phyloP scores from a whole-genome alignment of 2,888 invertebrate species.

The Clistopyga incitator region DNA sequence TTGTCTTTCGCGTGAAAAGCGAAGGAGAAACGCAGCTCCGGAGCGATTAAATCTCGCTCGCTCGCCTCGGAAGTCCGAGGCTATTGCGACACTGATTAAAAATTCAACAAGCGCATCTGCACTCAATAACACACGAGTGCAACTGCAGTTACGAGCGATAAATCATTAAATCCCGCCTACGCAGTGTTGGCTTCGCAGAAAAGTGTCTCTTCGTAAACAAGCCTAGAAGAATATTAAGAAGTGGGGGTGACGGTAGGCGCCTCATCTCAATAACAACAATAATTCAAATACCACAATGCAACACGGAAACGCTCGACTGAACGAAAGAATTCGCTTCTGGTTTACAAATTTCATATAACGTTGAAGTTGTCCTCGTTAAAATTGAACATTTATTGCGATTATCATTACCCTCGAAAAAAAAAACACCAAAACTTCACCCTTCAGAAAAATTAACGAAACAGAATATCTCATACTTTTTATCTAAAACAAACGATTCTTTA shows the following conservation, averaged over 20 bases:
- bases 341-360: not conserved
- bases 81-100: constrained; percentile 1
- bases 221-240: not conserved
- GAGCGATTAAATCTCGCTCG: constrained; percentile 12
- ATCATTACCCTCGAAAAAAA: too few species aligned
- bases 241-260: not conserved
- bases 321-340: not conserved
- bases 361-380: not conserved
- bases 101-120: constrained; percentile 24
- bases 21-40: not conserved
- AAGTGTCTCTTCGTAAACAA: constrained; percentile 3
- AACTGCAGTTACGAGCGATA: not conserved
- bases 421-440: too few species aligned
- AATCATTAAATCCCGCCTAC: constrained; percentile 11
- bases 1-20: not conserved
- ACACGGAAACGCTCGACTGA: not conserved
- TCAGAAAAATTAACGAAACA: too few species aligned
- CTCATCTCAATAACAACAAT: not conserved
- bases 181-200: not conserved
- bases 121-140: not conserved
- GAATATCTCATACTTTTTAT: too few species aligned
- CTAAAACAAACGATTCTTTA: too few species aligned
- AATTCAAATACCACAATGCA: not conserved
- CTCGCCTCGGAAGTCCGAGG: not conserved
- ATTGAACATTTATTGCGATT: not conserved